phyloP scores from a whole-genome alignment of 2,797 vertebrate genomes.

The Trachurus trachurus region DNA sequence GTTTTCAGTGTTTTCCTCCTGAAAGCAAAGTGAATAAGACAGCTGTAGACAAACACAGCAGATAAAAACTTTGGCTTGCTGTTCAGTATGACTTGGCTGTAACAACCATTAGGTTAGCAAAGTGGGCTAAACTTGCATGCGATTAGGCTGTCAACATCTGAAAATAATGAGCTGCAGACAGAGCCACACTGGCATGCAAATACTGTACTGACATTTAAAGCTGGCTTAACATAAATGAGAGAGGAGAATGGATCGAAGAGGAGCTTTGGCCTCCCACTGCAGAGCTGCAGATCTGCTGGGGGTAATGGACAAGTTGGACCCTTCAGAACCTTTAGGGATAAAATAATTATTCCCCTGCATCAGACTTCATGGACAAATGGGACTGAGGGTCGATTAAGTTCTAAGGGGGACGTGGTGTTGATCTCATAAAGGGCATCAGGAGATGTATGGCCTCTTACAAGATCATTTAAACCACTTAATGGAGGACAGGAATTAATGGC shows the following conservation, averaged over 20 bases:
- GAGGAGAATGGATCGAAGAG: constrained; percentile 76
- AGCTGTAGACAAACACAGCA: constrained; percentile 38
- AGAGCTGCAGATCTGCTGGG: constrained; percentile 64
- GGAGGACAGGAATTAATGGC: constrained; percentile 85
- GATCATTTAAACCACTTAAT: constrained; percentile 88
- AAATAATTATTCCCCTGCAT: constrained; percentile 81
- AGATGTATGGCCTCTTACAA: constrained; percentile 86
- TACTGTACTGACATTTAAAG: constrained; percentile 85
- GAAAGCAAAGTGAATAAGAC: constrained; percentile 42
- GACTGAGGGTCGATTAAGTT: constrained; percentile 82
- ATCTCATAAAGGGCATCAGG: constrained; percentile 86
- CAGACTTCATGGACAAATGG: constrained; percentile 78
- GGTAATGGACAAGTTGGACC: constrained; percentile 78
- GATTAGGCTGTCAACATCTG: constrained; percentile 80
- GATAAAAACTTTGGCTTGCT: constrained; percentile 48
- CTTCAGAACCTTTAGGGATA: constrained; percentile 78
- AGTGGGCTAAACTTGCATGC: constrained; percentile 76
- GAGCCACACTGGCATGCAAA: constrained; percentile 83
- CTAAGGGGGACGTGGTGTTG: constrained; percentile 76
- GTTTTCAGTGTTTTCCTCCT: constrained; percentile 20
- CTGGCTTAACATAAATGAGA: constrained; percentile 82
- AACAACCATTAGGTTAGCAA: constrained; percentile 74
- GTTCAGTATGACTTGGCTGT: constrained; percentile 63
- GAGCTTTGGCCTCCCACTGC: constrained; percentile 58
- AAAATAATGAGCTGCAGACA: constrained; percentile 82